phyloP scores from a whole-genome alignment of 2,888 invertebrate species.

The Athetis lepigone region DNA sequence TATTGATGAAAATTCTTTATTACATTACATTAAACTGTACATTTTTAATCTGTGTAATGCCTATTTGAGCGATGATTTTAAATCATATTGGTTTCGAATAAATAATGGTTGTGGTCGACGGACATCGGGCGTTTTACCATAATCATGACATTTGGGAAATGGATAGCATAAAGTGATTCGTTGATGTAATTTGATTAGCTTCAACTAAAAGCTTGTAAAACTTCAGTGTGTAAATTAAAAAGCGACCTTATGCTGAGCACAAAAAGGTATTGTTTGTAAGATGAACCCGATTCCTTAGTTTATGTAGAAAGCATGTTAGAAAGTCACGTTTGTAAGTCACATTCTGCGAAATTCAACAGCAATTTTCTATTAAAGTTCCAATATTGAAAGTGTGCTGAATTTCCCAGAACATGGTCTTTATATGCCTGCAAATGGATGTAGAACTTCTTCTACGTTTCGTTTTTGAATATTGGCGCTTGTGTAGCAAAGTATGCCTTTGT shows the following conservation, averaged over 20 bases:
- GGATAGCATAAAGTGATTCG: neutral
- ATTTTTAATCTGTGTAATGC: neutral
- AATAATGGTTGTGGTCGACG: slow-evolving; percentile 8
- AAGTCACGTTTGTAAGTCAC: neutral
- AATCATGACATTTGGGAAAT: slow-evolving; percentile 4
- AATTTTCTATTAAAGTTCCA: neutral
- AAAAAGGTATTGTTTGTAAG: too few species aligned
- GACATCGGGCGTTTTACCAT: neutral
- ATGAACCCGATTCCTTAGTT: too few species aligned
- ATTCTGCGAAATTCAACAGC: neutral
- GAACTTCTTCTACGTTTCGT: neutral
- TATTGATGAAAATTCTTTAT: too few species aligned
- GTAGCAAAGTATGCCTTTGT: too few species aligned
- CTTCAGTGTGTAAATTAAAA: too few species aligned
- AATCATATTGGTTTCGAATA: slow-evolving; percentile 1
- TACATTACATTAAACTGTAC: too few species aligned
- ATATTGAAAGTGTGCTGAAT: neutral
- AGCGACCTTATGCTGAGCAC: too few species aligned
- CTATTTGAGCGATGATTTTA: neutral
- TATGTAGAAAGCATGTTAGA: too few species aligned
- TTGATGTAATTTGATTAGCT: neutral
- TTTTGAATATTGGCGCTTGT: neutral
- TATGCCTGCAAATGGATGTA: neutral
- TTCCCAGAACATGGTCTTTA: neutral
- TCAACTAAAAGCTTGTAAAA: too few species aligned